phyloP scores from a whole-genome alignment of 2,888 invertebrate genomes.

The Erpobdella octoculata region DNA sequence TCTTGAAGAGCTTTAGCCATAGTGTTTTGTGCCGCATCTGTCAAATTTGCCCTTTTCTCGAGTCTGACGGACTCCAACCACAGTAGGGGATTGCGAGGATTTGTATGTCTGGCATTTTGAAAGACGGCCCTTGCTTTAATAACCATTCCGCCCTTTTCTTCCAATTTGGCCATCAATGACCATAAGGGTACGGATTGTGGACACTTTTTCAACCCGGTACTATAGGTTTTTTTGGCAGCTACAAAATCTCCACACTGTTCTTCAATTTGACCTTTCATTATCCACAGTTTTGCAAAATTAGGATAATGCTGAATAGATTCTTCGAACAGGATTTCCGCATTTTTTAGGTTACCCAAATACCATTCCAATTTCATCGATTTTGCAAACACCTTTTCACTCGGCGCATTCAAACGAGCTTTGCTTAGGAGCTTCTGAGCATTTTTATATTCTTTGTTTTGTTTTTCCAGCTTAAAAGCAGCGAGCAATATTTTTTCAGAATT shows the following conservation, averaged over 20 bases:
- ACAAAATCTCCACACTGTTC: constrained; percentile 68
- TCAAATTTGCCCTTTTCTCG: constrained; percentile 69
- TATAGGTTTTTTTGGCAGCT: constrained; percentile 78
- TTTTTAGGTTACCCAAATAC: constrained; percentile 78
- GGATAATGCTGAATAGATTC: constrained; percentile 81
- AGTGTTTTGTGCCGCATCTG: constrained; percentile 79
- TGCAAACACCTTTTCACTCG: constrained; percentile 83
- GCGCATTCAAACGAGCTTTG: constrained; percentile 86
- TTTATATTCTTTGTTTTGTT: constrained; percentile 93
- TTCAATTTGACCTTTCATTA: constrained; percentile 96
- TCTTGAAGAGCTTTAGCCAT: constrained; percentile 75
- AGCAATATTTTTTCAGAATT: constrained; percentile 99
- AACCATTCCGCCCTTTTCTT: constrained; percentile 75
- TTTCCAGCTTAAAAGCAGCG: constrained; percentile 95
- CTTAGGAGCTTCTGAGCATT: constrained; percentile 79
- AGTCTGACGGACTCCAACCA: constrained; percentile 72
- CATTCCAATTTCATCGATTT: constrained; percentile 96
- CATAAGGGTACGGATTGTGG: constrained; percentile 83
- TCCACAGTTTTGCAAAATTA: constrained; percentile 88
- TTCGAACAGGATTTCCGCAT: constrained; percentile 70
- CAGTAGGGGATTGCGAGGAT: constrained; percentile 65
- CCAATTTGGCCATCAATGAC: constrained; percentile 76
- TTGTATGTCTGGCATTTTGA: constrained; percentile 84
- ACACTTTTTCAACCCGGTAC: constrained; percentile 80
- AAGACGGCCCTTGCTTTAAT: constrained; percentile 90